Base-by-base conservation (phyloP, 2,113 vertebrate genomes). In the Archocentrus centrarchus region DNA sequence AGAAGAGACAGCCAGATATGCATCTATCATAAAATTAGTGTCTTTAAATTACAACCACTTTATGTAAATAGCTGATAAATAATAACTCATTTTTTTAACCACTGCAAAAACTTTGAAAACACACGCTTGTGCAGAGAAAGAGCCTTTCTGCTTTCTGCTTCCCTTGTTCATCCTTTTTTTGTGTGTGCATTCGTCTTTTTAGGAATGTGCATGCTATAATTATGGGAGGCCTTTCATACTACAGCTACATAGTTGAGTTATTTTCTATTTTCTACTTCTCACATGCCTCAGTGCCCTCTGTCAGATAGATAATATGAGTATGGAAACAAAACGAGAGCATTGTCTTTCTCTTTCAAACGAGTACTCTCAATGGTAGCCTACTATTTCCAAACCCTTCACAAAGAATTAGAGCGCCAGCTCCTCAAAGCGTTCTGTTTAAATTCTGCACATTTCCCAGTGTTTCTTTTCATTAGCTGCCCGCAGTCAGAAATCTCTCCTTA, bases 391-490 rank as follows among this genome's bases (percentile, higher is more conserved):
- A 82, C 9, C 64, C 66, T 81, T 90, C 85, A 77, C 41, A 75
- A 73, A 77, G 63, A 86, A 84, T 90, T 79, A 90, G 76, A 7
- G 63, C 1, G 44, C n/a, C 76, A 11, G 80, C 44, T 79, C 62
- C 80, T 92, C 83, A 47, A 47, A 81, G 87, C 27, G 68, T 60
- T 77, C 81, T 61, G 84, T 91, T 90, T 85, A 73, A 88, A 89
- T 85, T 90, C 53, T 82, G 78, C 86, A 82, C 85, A 88, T 87
- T 88, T 89, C 87, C 81, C 86, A 78, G 44, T 87, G 80, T 91
- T 94, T 92, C 81, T 89, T 95, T 93, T 93, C 91, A 93, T 93
- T 87, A 90, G 61, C 82, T 47, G 13, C 80, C 90, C 90, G 32
- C 89, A 64, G 82, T 79, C 70, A 77, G 79, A 89, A 91, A 92